A percentile compares a stretch with the other conserved stretches of the same genome.
phyloP scores from a whole-genome alignment of 2,113 vertebrate genomes.

The Hypocryptadius cinnamomeus region DNA sequence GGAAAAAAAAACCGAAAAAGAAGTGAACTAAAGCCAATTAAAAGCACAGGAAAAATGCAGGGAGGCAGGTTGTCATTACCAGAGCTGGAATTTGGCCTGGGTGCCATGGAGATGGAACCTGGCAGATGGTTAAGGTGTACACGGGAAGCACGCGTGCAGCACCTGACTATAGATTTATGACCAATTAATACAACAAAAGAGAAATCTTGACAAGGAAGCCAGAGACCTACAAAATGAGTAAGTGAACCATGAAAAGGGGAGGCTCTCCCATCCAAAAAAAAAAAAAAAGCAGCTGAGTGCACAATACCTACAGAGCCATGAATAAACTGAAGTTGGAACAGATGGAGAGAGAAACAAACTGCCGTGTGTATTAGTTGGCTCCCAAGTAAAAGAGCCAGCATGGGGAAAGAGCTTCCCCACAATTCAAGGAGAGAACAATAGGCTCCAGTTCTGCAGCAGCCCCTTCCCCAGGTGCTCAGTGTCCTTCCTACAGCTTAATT shows the following conservation, averaged over 20 bases:
- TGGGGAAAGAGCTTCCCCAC: not conserved
- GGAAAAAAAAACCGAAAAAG: not conserved
- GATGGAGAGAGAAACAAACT: conserved; percentile 49
- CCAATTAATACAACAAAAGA: conserved; percentile 54
- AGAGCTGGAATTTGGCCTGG: conserved; percentile 52
- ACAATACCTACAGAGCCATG: conserved; percentile 45
- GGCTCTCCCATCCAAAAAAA: not conserved
- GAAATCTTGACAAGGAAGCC: conserved; percentile 39
- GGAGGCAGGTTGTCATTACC: conserved; percentile 22
- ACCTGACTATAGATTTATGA: conserved; percentile 44
- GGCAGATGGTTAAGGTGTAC: conserved; percentile 60
- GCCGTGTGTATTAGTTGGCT: not conserved
- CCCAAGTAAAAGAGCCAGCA: not conserved
- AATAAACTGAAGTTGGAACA: conserved; percentile 59
- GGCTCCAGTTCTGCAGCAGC: not conserved
- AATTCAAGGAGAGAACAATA: conserved; percentile 18
- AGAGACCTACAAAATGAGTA: conserved; percentile 44
- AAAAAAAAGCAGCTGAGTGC: not conserved
- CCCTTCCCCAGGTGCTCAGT: not conserved
- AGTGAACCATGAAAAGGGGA: conserved; percentile 43
- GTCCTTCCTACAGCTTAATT: not conserved
- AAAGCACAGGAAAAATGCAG: not conserved
- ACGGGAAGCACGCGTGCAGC: not conserved
- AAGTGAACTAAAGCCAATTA: not conserved
- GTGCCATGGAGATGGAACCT: conserved; percentile 51